Percentiles rank a stretch among this genome's conserved stretches.
Conservation (phyloP, 2,797 vertebrate species). For the Oryzias dopingdopingensis region DNA sequence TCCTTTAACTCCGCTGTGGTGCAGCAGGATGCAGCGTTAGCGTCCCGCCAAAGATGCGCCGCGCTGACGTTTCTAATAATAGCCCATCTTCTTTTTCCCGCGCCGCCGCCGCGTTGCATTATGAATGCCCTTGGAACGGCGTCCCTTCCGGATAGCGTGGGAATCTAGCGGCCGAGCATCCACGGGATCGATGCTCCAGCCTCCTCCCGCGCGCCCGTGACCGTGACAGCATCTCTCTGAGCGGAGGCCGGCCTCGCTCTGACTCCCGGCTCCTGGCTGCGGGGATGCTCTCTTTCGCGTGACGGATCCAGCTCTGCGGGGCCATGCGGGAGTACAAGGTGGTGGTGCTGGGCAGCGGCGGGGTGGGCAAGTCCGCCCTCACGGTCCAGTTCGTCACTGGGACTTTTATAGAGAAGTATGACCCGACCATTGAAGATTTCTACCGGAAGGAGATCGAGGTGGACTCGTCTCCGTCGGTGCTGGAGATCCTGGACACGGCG, state of each 20-base stretch:
- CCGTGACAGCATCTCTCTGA: constrained; percentile 28
- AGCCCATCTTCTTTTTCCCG: constrained; percentile 43
- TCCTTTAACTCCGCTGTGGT: constrained; percentile 37
- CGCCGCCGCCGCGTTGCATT: constrained; percentile 65
- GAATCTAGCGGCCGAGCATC: constrained; percentile 47
- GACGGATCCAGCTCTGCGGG: constrained; percentile 34
- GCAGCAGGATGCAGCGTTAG: constrained; percentile 34
- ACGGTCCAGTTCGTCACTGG: constrained; percentile 96
- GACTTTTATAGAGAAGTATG: constrained; percentile 96
- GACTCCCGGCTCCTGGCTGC: constrained; percentile 9
- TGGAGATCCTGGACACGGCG: constrained; percentile 83
- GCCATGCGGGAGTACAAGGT: constrained; percentile 94
- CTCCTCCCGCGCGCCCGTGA: constrained; percentile 20
- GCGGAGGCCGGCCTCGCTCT: constrained; percentile 19
- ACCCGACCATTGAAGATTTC: constrained; percentile 93
- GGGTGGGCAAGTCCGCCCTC: constrained; percentile 92
- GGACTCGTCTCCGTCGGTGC: constrained; percentile 92
- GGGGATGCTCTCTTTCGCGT: constrained; percentile 49
- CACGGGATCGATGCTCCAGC: constrained; percentile 48
- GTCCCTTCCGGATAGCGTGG: constrained; percentile 67
- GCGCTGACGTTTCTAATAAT: constrained; percentile 47
- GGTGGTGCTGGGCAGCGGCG: constrained; percentile 92
- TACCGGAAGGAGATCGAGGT: constrained; percentile 95
- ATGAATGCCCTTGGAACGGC: constrained; percentile 61
- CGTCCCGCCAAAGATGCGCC: constrained; percentile 42